Base-by-base conservation (phyloP, 35 echinoderm and acorn worm species). In the Apostichopus californicus region DNA sequence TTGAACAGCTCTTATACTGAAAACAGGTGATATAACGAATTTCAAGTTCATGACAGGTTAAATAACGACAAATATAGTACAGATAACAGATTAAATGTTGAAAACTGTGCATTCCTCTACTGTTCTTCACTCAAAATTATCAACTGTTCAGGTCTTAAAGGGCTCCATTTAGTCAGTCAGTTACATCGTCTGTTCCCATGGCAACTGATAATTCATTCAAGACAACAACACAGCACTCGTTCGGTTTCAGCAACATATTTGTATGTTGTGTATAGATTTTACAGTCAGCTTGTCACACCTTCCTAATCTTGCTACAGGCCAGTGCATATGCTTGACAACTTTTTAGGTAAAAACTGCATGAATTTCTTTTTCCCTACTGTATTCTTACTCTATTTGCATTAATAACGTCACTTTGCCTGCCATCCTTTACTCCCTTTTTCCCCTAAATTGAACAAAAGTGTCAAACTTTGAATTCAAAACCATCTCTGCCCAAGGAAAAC, bases 401-500 rank as follows among this genome's bases (percentile, higher is more conserved):
- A 18, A 18, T 75, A 75, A 75, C n/a, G 71, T 75, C 71, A n/a
- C 71, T 18, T 13, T 75, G 21, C 71, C 71, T 20, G 17, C 15
- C 6, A 18, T n/a, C n/a, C 20, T 75, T 75, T 22, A 20, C 71
- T 75, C 71, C 71, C 17, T 75, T 75, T 75, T 75, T 75, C 71
- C 71, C 71, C 71, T 75, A 75, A 75, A 75, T 75, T 75, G 71
- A 18, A 18, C 71, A 75, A 75, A 75, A 75, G n/a, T 75, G 71
- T 75, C 71, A 75, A 75, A 75, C 71, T 75, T 75, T 75, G 11
- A 20, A 75, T 75, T 75, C 71, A 75, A 75, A 75, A 75, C 71
- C 18, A 75, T 75, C 71, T 75, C 71, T 75, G 80, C 80, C 80
- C 80, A 14, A 82, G 80, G 46, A 82, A 57, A 55, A 82, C 55